Conservation (phyloP, 2,888 invertebrate genomes). For the Sinopyrophorus schimmeli region DNA sequence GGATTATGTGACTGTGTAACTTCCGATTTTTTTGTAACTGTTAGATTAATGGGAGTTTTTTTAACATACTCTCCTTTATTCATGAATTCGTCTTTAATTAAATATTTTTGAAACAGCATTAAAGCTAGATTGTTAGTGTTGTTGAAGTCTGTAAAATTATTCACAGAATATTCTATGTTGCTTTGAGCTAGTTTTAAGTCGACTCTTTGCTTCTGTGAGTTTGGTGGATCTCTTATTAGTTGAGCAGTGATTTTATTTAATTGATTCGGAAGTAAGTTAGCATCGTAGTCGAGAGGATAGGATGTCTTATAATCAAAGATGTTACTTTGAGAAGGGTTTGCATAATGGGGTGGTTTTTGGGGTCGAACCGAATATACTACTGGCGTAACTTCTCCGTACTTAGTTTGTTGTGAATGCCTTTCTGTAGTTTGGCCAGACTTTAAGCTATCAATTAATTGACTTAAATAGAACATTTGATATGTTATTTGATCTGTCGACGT, state of each 20-base stretch:
- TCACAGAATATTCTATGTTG: no score
- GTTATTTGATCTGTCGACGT: conserved; percentile 26
- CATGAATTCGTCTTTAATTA: conserved; percentile 26
- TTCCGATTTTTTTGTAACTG: conserved; percentile 11
- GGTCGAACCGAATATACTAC: conserved; percentile 16
- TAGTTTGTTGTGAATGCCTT: conserved; percentile 3
- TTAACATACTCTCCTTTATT: conserved; percentile 20
- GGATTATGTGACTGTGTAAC: conserved; percentile 8
- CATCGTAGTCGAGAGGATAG: conserved; percentile 18
- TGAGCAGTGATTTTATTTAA: conserved; percentile 31
- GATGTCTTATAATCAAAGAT: conserved; percentile 3
- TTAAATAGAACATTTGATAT: conserved; percentile 30
- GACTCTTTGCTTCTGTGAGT: no score
- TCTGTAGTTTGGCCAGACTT: conserved; percentile 19
- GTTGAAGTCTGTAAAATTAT: no score
- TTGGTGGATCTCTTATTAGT: conserved; percentile 29
- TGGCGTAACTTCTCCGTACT: conserved; percentile 12
- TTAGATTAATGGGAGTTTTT: conserved; percentile 11
- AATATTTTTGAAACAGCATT: conserved; percentile 32
- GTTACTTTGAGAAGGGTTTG: conserved; percentile 8
- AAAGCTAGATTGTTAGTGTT: no score
- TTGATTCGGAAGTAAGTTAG: conserved; percentile 25
- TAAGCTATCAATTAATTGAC: conserved; percentile 24
- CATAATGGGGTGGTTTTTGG: conserved; percentile 13
- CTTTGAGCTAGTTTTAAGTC: no score